Conservation (phyloP, 2,888 invertebrate genomes). For the Loripinus fragilis region DNA sequence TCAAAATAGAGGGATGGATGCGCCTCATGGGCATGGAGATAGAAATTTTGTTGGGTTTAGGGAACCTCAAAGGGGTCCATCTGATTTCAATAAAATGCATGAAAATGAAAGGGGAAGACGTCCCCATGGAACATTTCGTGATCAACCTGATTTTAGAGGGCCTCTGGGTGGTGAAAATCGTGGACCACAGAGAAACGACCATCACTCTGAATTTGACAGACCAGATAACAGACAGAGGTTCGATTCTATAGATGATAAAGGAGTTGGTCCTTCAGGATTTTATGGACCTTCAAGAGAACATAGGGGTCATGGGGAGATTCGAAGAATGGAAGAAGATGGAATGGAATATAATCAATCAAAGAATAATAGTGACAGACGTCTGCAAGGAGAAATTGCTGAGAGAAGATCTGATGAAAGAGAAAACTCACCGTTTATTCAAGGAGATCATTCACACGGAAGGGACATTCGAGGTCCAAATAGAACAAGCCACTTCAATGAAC, state of each 20-base stretch:
- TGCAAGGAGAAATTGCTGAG: not conserved
- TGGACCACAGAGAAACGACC: not conserved
- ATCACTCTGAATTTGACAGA: not conserved
- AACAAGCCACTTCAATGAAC: not conserved
- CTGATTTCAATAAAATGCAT: not conserved
- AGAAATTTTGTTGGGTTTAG: not conserved
- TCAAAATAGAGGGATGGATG: not conserved
- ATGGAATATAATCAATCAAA: not conserved
- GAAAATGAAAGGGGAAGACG: not conserved
- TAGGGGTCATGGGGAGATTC: not conserved
- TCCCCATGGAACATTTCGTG: not conserved
- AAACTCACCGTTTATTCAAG: conserved; percentile 4
- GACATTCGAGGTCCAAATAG: not conserved
- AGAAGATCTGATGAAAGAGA: not conserved
- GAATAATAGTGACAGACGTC: not conserved
- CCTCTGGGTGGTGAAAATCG: not conserved
- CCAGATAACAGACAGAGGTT: not conserved
- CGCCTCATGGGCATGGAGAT: not conserved
- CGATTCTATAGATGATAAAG: not conserved
- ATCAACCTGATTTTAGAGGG: not conserved
- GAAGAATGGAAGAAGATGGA: not conserved
- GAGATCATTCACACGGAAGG: not conserved
- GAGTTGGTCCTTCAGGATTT: not conserved
- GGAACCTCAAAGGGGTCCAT: not conserved
- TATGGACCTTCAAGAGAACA: not conserved